Percentiles rank a stretch among this genome's conserved stretches.
phyloP scores from a whole-genome alignment of 1,140 invertebrate genomes.

The Trachelipus rathkii region DNA sequence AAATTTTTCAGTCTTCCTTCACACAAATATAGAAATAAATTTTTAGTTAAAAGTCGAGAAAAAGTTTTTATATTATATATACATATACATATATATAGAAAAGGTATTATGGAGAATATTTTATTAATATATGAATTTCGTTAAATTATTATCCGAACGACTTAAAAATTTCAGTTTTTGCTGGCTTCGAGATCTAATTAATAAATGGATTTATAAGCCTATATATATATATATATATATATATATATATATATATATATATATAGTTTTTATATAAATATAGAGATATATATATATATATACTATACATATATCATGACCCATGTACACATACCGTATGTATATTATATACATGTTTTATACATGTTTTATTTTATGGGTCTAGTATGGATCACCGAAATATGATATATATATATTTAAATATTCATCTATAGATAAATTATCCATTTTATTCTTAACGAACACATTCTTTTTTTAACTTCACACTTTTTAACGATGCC shows the following conservation, averaged over 20 bases:
- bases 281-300: background rate
- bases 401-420: no score
- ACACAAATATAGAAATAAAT: background rate
- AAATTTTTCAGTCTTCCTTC: constrained; percentile 11
- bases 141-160: background rate
- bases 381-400: no score
- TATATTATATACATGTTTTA: no score
- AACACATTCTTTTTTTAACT: no score
- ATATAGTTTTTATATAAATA: background rate
- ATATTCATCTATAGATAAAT: no score
- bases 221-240: background rate
- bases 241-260: background rate
- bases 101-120: background rate
- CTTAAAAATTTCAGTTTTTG: constrained; percentile 11
- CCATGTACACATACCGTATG: background rate
- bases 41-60: background rate
- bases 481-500: no score
- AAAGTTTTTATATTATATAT: no score
- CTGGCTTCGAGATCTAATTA: constrained; percentile 9
- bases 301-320: background rate
- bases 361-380: no score
- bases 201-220: background rate
- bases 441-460: no score
- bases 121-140: constrained; percentile 3
- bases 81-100: background rate